Percentiles rank a stretch among this genome's conserved stretches.
Evolutionary conservation across 2,113 vertebrate genomes (phyloP).

Genomic region (Saguinus imperator): DNA sequence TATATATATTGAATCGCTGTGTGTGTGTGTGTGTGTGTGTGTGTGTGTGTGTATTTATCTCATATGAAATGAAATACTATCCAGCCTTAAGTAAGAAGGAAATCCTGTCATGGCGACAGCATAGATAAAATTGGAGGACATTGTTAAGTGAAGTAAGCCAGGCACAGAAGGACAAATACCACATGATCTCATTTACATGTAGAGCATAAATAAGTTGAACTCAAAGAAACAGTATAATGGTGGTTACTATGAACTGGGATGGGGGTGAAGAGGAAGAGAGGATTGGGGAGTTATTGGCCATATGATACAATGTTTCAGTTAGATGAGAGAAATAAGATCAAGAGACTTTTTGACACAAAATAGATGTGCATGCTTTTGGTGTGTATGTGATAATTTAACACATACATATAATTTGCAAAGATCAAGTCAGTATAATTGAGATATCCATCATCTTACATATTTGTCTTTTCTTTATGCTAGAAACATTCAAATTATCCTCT

Average conservation of each 20-base stretch:
- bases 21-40: neutral
- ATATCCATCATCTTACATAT: no score
- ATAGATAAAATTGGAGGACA: neutral
- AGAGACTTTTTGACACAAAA: neutral
- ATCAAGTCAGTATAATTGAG: no score
- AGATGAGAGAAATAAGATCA: neutral
- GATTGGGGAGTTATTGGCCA: neutral
- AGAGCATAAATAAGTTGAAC: neutral
- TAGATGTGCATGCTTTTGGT: no score
- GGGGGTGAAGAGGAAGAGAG: no score
- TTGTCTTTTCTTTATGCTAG: no score
- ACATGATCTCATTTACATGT: neutral
- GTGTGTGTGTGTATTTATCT: neutral
- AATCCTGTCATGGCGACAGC: neutral
- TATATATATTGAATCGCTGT: neutral
- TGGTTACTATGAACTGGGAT: neutral
- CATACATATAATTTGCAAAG: no score
- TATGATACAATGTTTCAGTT: neutral
- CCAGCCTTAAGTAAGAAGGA: neutral
- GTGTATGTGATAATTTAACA: no score
- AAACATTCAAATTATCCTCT: no score
- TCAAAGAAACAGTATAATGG: neutral
- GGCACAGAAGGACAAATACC: neutral
- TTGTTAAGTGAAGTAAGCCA: neutral
- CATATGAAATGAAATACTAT: neutral